Conservation (phyloP, 2,888 invertebrate species). For the Incurvaria masculella region DNA sequence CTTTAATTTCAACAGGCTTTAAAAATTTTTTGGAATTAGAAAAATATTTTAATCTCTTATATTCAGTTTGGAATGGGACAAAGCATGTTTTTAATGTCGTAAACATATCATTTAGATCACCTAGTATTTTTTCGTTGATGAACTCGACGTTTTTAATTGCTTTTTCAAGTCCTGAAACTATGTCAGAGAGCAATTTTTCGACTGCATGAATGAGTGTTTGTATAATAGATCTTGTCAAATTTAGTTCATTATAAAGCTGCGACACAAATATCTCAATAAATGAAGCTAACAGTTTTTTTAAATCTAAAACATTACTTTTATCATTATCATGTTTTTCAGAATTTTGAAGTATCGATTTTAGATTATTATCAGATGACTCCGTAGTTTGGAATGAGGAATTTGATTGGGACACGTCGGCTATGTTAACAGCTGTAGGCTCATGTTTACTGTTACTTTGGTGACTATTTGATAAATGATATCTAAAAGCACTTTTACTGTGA, state of each 20-base stretch:
- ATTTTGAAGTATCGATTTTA: too few relatives aligned
- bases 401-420: too few relatives aligned
- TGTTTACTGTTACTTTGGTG: too few relatives aligned
- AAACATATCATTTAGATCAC: too few relatives aligned
- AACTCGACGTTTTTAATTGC: too few relatives aligned
- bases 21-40: neutral
- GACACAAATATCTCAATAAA: neutral
- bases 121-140: too few relatives aligned
- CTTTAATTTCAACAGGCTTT: neutral
- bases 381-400: too few relatives aligned
- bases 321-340: too few relatives aligned
- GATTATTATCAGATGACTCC: too few relatives aligned
- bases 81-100: neutral
- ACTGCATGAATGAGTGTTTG: neutral
- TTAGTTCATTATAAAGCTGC: neutral
- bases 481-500: conserved; percentile 4
- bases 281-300: neutral
- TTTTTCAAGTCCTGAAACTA: neutral
- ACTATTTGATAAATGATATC: conserved; percentile 4
- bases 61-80: neutral
- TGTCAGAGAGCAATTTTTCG: neutral
- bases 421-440: too few relatives aligned
- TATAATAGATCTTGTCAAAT: neutral
- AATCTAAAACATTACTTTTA: too few relatives aligned
- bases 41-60: conserved; percentile 4